These are phyloP conservation scores for Dendroctonus valens DNA, from an alignment of 1,140 invertebrate genomes.

Conservation along the genomic window DNA sequence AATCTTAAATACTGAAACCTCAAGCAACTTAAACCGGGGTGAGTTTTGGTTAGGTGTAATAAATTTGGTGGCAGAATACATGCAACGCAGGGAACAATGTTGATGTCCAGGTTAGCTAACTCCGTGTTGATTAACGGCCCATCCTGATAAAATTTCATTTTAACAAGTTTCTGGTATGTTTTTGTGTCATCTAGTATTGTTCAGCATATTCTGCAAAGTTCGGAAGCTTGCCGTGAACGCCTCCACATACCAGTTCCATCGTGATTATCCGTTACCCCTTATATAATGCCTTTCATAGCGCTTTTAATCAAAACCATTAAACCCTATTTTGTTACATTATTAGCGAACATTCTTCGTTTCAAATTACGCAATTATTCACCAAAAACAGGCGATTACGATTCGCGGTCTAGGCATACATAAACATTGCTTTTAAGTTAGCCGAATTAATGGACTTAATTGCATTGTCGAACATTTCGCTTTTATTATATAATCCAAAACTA, in stretches of 20 bases:
- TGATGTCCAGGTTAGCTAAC: constrained; percentile 28
- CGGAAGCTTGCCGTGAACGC: constrained; percentile 6
- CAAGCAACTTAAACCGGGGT: constrained; percentile 16
- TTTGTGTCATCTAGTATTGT: constrained; percentile 28
- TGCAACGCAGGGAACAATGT: constrained; percentile 30
- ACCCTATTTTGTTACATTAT: not conserved
- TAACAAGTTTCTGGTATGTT: constrained; percentile 33
- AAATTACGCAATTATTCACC: constrained; percentile 2
- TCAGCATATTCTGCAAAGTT: constrained; percentile 11
- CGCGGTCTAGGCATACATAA: not conserved
- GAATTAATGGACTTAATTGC: not conserved
- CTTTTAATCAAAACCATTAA: constrained; percentile 3
- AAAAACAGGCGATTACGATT: not conserved
- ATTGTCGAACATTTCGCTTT: too few species aligned
- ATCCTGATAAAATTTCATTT: constrained; percentile 33
- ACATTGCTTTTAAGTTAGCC: not conserved
- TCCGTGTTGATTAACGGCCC: constrained; percentile 30
- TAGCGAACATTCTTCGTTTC: not conserved
- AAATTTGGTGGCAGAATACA: constrained; percentile 30
- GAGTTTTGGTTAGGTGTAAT: constrained; percentile 17
- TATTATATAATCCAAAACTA: too few species aligned
- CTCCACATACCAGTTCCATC: constrained; percentile 12
- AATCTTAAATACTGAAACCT: constrained; percentile 1
- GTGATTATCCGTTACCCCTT: not conserved
- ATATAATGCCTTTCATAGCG: not conserved